phyloP scores from a whole-genome alignment of 2,797 vertebrate genomes.

The Borostomias antarcticus region DNA sequence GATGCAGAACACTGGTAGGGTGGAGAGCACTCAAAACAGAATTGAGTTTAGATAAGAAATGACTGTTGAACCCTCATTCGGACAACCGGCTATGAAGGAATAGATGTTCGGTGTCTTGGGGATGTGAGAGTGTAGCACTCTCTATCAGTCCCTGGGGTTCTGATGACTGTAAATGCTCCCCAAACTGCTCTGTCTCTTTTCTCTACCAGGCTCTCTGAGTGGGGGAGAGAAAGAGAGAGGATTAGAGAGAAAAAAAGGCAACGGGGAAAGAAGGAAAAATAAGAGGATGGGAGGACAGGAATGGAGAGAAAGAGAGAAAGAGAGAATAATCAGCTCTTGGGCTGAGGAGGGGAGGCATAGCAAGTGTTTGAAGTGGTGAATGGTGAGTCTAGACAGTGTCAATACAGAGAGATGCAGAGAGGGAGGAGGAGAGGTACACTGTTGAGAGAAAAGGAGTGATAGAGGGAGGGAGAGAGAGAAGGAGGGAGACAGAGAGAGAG shows the following conservation, averaged over 20 bases:
- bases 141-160: conserved; percentile 54
- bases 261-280: background rate
- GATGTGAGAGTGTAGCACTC: conserved; percentile 49
- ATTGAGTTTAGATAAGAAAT: conserved; percentile 21
- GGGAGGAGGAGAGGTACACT: background rate
- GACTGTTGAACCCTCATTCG: conserved; percentile 43
- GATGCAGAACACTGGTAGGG: too few species aligned
- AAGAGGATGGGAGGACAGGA: background rate
- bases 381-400: conserved; percentile 23
- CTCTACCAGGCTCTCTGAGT: conserved; percentile 22
- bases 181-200: conserved; percentile 45
- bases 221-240: conserved; percentile 31
- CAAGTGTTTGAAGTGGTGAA: conserved; percentile 30
- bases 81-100: background rate
- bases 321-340: conserved; percentile 16
- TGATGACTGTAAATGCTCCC: conserved; percentile 52
- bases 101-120: conserved; percentile 34
- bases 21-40: conserved; percentile 15
- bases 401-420: conserved; percentile 1
- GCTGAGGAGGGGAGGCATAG: conserved; percentile 36
- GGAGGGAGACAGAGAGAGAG: conserved; percentile 4
- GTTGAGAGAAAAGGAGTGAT: conserved; percentile 2
- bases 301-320: conserved; percentile 33
- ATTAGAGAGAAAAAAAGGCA: conserved; percentile 34
- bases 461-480: background rate